Conservation (phyloP, 1,140 invertebrate genomes). For the Delia radicum region DNA sequence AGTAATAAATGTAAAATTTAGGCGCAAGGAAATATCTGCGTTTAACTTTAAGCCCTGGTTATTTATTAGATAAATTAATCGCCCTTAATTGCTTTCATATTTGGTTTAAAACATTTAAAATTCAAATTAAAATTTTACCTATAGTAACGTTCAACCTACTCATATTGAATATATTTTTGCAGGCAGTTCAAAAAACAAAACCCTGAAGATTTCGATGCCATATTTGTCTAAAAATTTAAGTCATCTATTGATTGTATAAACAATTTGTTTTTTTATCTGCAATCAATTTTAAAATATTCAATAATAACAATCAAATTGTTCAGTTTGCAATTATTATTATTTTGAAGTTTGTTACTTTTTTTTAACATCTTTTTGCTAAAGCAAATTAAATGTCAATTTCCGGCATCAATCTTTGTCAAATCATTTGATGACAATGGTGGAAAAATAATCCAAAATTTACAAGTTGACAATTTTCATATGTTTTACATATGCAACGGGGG, state of each 20-base stretch:
- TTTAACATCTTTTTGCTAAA: not conserved
- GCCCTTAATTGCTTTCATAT: too few species aligned
- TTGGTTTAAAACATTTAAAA: too few species aligned
- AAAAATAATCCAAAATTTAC: not conserved
- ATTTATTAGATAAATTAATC: too few species aligned
- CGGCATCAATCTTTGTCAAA: constrained; percentile 22
- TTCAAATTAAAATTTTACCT: too few species aligned
- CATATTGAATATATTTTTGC: not conserved
- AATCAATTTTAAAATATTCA: not conserved
- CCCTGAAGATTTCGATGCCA: not conserved
- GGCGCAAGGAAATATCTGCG: too few species aligned
- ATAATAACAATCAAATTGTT: not conserved
- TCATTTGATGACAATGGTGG: constrained; percentile 6
- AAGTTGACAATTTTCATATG: not conserved
- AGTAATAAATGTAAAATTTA: too few species aligned
- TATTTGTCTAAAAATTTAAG: not conserved
- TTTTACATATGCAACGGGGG: not conserved
- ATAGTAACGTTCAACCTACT: not conserved
- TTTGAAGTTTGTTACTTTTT: not conserved
- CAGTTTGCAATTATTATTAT: not conserved
- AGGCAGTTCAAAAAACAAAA: not conserved
- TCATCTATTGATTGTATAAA: not conserved
- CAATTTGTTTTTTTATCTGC: too few species aligned
- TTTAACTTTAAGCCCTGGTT: too few species aligned
- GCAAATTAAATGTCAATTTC: constrained; percentile 23